Conservation (phyloP, 1,140 invertebrate species). For the Apis laboriosa region DNA sequence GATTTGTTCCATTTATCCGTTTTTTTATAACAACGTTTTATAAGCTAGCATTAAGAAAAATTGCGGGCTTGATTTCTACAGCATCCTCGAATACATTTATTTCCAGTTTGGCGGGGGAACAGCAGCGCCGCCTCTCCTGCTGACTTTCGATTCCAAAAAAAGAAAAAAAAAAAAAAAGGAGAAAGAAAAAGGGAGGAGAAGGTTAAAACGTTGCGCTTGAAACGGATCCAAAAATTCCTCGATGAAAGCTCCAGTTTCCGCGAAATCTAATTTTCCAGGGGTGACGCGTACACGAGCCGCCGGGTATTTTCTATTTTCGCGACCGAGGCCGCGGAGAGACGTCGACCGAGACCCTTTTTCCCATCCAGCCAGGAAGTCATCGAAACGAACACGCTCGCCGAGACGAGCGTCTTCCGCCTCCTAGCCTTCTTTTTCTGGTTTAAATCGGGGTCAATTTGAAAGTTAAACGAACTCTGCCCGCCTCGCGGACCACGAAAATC, state of each 20-base stretch:
- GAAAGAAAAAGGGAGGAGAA: no score
- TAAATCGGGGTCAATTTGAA: conserved; percentile 67
- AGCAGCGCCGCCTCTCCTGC: no score
- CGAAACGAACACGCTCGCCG: not conserved
- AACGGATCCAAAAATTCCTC: no score
- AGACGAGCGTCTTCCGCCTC: conserved; percentile 40
- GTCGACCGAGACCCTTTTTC: conserved; percentile 6
- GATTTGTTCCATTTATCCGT: not conserved
- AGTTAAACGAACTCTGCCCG: conserved; percentile 66
- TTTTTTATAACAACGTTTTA: no score
- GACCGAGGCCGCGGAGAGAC: not conserved
- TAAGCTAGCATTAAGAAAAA: no score
- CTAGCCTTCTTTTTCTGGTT: conserved; percentile 53
- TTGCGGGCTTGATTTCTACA: no score
- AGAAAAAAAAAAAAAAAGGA: no score
- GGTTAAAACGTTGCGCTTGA: no score
- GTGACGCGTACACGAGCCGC: not conserved
- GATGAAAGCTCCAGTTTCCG: not conserved
- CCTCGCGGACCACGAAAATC: conserved; percentile 33
- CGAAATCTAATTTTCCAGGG: no score
- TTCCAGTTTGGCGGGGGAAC: no score
- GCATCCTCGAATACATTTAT: no score
- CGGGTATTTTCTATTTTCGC: conserved; percentile 27
- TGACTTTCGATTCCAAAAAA: no score
- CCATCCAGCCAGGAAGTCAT: conserved; percentile 23